Percentiles rank a stretch among this genome's conserved stretches.
Evolutionary conservation across 1,140 invertebrate species (phyloP).

Genomic region (Bombus huntii): DNA sequence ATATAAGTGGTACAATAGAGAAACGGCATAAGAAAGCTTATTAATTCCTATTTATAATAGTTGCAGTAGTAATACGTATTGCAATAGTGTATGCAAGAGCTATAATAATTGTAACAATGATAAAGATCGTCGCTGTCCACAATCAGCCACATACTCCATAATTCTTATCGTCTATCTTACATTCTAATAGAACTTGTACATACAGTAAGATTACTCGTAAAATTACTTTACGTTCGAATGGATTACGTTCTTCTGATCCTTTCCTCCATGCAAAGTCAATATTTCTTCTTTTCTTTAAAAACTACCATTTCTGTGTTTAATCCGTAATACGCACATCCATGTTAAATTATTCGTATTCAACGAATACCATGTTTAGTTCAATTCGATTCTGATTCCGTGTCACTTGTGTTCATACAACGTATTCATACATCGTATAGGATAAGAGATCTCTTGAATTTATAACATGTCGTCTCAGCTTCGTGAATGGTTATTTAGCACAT

Average conservation of each 20-base stretch:
- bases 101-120: slow-evolving; percentile 44
- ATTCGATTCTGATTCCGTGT: not conserved
- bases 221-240: not conserved
- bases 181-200: slow-evolving; percentile 26
- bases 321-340: no score
- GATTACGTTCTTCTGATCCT: not conserved
- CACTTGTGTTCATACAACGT: not conserved
- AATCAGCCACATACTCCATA: not conserved
- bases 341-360: no score
- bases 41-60: slow-evolving; percentile 59
- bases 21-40: slow-evolving; percentile 77
- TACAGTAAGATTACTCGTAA: slow-evolving; percentile 33
- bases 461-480: not conserved
- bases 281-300: not conserved
- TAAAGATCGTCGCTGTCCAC: slow-evolving; percentile 37
- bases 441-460: not conserved
- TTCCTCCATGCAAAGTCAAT: no score
- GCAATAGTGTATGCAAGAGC: slow-evolving; percentile 36
- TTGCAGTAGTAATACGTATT: slow-evolving; percentile 53
- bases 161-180: slow-evolving; percentile 13
- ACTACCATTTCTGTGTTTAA: not conserved
- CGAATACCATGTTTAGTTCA: not conserved
- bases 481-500: not conserved
- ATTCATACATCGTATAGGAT: not conserved
- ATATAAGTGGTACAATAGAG: slow-evolving; percentile 78